Base-by-base conservation (phyloP, 2,113 vertebrate genomes). In the Brachirus orientalis region DNA sequence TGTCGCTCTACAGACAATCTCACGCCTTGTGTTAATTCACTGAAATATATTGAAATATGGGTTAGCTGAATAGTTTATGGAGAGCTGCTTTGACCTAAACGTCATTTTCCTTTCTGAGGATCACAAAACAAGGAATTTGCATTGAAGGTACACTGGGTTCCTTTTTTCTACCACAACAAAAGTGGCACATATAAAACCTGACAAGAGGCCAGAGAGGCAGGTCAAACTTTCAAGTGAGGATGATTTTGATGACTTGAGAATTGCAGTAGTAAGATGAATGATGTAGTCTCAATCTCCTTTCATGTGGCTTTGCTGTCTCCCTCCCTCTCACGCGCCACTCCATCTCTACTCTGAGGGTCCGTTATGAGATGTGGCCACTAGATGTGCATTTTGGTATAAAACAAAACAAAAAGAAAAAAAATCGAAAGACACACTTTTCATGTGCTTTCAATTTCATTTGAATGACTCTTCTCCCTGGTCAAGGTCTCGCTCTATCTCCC, bases 61-160 rank as follows among this genome's bases (percentile, higher is more conserved):
- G 18, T 47, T 18, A 46, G 64, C 53, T 45, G 61, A 64, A 75
- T 84, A 80, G 69, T 78, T 83, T 80, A 78, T 55, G 65, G 51
- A 53, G 75, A 62, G 77, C 53, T 59, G 63, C 65, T 48, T 43
- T 61, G 66, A 67, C 69, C 67, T 58, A 17, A 8, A 35, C 44
- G 40, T 59, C 33, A 7, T 48, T 94, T 94, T 94, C 93, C 93
- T 94, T 92, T 94, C 92, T 92, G 18, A 47, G 12, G 93, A 93
- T 93, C 18, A 93, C 90, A 90, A 88, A 94, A 94, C 93, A 91
- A 91, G 94, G 93, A 91, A 93, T 95, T 94, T 90, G 93, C 93
- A 95, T 95, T 93, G 90, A 94, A 95, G 93, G 93, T 93, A 93
- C 51, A 22, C 47, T 0, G 22, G 92, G 43, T 56, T 60, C 44